Percentiles rank a stretch among this genome's conserved stretches.
Conservation (phyloP, 30 jellyfish, hydroid and myxozoan genomes). For the Turritopsis dohrnii region DNA sequence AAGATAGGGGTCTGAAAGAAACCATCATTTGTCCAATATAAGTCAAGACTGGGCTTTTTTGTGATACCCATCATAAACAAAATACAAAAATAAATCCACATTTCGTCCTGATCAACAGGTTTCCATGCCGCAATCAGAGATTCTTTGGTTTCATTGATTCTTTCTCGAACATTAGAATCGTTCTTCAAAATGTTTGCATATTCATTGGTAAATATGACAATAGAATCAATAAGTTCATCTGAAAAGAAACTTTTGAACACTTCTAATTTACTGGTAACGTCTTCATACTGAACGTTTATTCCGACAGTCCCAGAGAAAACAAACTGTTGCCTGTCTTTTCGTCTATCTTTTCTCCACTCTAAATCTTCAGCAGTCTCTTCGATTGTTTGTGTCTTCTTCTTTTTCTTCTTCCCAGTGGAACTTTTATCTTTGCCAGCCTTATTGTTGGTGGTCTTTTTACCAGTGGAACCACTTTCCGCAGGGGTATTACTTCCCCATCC, state of each 20-base stretch:
- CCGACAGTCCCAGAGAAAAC: no score
- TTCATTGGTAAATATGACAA: neutral
- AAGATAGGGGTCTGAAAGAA: conserved; percentile 1
- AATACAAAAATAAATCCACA: conserved; percentile 2
- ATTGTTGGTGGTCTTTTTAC: no score
- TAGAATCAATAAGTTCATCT: neutral
- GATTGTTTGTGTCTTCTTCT: no score
- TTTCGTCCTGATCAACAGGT: neutral
- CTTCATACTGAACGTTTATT: neutral
- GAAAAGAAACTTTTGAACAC: neutral
- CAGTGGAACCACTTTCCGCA: no score
- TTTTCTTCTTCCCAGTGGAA: no score
- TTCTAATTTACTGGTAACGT: neutral
- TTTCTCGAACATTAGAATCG: neutral
- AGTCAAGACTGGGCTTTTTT: neutral
- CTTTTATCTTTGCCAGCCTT: no score
- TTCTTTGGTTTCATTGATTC: neutral
- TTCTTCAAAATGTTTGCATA: neutral
- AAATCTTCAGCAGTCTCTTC: no score
- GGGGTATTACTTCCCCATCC: no score
- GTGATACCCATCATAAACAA: no score
- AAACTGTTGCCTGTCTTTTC: no score
- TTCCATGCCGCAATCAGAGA: neutral
- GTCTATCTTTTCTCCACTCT: no score
- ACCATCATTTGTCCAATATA: neutral